Conservation (phyloP, 2,888 invertebrate genomes). For the Cacoxenus indagator region DNA sequence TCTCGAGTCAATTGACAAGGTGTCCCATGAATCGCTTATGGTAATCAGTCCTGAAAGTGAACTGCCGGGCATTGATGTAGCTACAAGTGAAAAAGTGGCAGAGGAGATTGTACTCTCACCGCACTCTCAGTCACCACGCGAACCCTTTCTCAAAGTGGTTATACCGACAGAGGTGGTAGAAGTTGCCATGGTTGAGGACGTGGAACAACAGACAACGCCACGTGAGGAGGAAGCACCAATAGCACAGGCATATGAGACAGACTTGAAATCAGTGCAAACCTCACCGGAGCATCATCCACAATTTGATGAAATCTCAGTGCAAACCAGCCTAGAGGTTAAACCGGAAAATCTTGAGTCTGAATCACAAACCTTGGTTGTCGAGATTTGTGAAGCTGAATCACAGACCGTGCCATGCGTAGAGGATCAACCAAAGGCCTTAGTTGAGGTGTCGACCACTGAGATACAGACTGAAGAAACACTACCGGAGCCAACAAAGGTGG, state of each 20-base stretch:
- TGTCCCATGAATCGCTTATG: slow-evolving; percentile 63
- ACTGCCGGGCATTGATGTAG: slow-evolving; percentile 72
- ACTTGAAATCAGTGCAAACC: slow-evolving; percentile 71
- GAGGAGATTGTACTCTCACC: slow-evolving; percentile 76
- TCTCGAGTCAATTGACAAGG: slow-evolving; percentile 54
- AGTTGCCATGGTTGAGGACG: slow-evolving; percentile 66
- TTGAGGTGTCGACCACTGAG: slow-evolving; percentile 40
- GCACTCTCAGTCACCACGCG: slow-evolving; percentile 74
- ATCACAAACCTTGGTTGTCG: slow-evolving; percentile 64
- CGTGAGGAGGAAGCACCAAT: slow-evolving; percentile 40
- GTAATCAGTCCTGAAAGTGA: slow-evolving; percentile 70
- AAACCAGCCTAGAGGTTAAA: slow-evolving; percentile 59
- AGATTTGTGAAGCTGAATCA: slow-evolving; percentile 67
- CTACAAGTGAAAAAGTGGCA: slow-evolving; percentile 76
- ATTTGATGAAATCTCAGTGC: slow-evolving; percentile 59
- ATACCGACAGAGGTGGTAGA: slow-evolving; percentile 69
- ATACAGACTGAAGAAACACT: slow-evolving; percentile 55
- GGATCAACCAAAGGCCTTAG: slow-evolving; percentile 46
- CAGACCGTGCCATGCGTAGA: slow-evolving; percentile 59
- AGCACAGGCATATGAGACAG: slow-evolving; percentile 59
- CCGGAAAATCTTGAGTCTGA: slow-evolving; percentile 63
- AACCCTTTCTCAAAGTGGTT: slow-evolving; percentile 73
- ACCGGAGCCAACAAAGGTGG: slow-evolving; percentile 40
- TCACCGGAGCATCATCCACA: slow-evolving; percentile 61
- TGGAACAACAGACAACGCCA: slow-evolving; percentile 76